Base-by-base conservation (phyloP, 2,113 vertebrate genomes). In the Phrynosoma platyrhinos region DNA sequence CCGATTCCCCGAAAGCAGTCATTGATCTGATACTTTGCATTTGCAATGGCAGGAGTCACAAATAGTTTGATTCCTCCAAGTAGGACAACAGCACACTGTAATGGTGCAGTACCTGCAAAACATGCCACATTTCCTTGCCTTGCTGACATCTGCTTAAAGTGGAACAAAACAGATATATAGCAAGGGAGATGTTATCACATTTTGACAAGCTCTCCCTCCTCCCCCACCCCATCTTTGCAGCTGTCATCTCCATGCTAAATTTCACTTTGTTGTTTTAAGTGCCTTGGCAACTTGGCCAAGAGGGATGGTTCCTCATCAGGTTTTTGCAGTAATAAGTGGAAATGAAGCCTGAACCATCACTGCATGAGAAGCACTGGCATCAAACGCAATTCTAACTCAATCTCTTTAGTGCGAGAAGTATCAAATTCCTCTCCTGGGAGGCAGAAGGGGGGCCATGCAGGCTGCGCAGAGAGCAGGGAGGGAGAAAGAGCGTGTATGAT, bases 361-460 rank as follows among this genome's bases (percentile, higher is more conserved):
- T 79, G 42, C 3, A 40, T 55, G 78, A 86, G 87, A 86, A 85
- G 1, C 74, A 66, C 52, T 85, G 79, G 83, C 74, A 62, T 76
- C 52, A 79, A 89, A 87, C 72, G 47, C 88, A 82, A 89, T 92
- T 88, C 87, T 81, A 87, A 82, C 82, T 85, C 88, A 55, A 87
- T 87, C 90, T 89, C 88, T 83, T 76, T 81, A 84, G 88, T 75
- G 88, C 16, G 71, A 84, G 85, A 77, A 91, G 90, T 52, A 88
- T 91, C 90, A 79, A 62, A 86, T 89, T 81, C 81, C 85, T 89
- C 88, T 79, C 90, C 18, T 78, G 88, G 86, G 90, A 91, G 84
- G 85, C 62, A 13, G 64, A 79, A 87, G 55, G 64, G 79, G 79
- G 84, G 75, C 5, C 32, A 13, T 30, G 76, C 82, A 53, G 84